Base-by-base conservation (phyloP, 2,797 vertebrate species). In the Hapalemur alaotrensis region DNA sequence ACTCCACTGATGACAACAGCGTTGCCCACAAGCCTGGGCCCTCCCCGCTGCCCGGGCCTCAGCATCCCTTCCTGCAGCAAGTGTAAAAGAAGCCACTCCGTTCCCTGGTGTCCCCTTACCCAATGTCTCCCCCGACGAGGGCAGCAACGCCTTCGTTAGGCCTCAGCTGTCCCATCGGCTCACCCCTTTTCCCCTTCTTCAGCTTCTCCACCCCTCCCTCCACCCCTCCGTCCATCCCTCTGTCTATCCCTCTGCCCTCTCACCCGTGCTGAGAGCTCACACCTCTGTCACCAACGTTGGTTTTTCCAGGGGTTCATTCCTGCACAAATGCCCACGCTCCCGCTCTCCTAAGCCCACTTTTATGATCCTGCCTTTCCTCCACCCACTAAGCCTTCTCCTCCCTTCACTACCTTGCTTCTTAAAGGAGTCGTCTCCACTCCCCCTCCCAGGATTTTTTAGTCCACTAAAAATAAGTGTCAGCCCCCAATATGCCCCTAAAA, bases 51-150 rank as follows among this genome's bases (percentile, higher is more conserved):
- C 6, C 84, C 1, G 35, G 7, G 8, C 59, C 65, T 25, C 2
- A 0, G 20, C 2, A 7, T 17, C 12, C 23, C 35, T 5, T 18
- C 46, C 25, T 5, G 3, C 28, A 28, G n/a, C 38, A 1, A 0
- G 52, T 54, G n/a, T 63, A 35, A 0, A 38, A 63, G 54, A 41
- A 28, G 8, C 15, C 5, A 4, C 28, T 38, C 43, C 5, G 17
- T 20, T 23, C 30, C 52, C 85, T 41, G 84, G 15, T 1, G 23
- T 25, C 59, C 28, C 43, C 18, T 54, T 52, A 48, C 46, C 30
- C 3, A 1, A 9, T 2, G 30, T 43, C 57, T 84, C 35, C 17
- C 46, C 43, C 50, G 41, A 43, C n/a, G 7, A 84, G n/a, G 10
- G 25, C 28, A 4, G 3, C 17, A 46, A 12, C 10, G 2, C 78